Conservation (phyloP, 2,113 vertebrate genomes). For the Sialia sialis region DNA sequence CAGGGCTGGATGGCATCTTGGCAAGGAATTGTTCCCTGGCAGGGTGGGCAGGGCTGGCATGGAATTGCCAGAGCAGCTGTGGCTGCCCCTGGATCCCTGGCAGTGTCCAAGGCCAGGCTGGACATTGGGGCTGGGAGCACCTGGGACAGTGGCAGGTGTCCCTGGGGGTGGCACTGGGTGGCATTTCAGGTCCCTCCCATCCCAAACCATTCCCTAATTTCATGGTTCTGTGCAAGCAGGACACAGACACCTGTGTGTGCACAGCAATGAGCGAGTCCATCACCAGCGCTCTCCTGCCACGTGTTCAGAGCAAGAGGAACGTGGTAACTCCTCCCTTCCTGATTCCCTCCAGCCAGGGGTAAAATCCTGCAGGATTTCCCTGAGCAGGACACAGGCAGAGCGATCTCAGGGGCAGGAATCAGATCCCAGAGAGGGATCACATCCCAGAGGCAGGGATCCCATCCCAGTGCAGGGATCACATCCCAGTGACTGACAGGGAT, state of each 20-base stretch:
- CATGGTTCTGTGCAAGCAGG: fast-evolving
- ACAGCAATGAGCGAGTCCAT: fast-evolving
- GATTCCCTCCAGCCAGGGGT: background rate
- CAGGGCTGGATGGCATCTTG: background rate
- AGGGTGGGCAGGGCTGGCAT: background rate
- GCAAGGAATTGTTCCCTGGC: background rate
- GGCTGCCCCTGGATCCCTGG: background rate
- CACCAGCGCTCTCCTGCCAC: background rate
- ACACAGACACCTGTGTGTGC: fast-evolving
- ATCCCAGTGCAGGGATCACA: background rate
- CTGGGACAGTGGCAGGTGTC: background rate
- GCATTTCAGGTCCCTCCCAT: background rate
- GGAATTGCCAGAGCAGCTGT: background rate
- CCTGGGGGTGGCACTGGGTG: background rate
- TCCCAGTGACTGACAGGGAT: background rate
- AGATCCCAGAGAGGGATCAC: background rate
- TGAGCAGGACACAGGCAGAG: fast-evolving
- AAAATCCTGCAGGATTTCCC: background rate
- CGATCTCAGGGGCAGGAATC: background rate
- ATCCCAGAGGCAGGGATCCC: background rate
- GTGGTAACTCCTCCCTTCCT: background rate
- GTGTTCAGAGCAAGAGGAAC: fast-evolving
- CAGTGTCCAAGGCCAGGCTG: background rate
- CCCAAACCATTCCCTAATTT: background rate
- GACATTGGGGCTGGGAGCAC: no score